A percentile compares a stretch with the other conserved stretches of the same genome.
phyloP scores from a whole-genome alignment of 1,140 invertebrate species.

The Pomacea maculata region DNA sequence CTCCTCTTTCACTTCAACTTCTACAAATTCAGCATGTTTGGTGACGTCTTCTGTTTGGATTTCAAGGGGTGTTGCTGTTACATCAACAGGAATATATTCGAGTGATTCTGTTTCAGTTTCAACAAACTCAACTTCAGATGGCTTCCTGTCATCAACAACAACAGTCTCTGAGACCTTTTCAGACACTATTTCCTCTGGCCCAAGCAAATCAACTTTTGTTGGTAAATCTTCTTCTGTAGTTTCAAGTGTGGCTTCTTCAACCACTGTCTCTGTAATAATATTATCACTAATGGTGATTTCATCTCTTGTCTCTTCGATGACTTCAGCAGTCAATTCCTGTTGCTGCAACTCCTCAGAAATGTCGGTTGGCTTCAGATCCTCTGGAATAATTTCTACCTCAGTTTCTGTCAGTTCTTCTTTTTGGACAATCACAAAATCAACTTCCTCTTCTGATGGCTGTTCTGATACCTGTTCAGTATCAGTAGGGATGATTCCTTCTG shows the following conservation, averaged over 20 bases:
- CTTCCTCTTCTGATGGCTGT: slow-evolving; percentile 19
- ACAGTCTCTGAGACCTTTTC: slow-evolving; percentile 6
- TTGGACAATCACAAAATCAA: slow-evolving; percentile 24
- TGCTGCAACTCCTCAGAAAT: slow-evolving; percentile 12
- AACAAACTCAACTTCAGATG: slow-evolving; percentile 18
- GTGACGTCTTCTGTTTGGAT: slow-evolving; percentile 23
- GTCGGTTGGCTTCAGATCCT: slow-evolving; percentile 18
- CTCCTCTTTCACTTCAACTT: slow-evolving; percentile 15
- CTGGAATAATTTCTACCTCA: slow-evolving; percentile 20
- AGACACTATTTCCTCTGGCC: slow-evolving; percentile 30
- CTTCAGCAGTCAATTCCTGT: slow-evolving; percentile 23
- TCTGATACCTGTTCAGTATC: slow-evolving; percentile 19
- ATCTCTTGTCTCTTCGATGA: slow-evolving; percentile 29
- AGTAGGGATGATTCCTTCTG: slow-evolving; percentile 11
- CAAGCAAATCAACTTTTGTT: slow-evolving; percentile 19
- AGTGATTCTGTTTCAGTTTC: slow-evolving; percentile 20
- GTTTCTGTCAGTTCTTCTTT: slow-evolving; percentile 28
- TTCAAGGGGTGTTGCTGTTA: slow-evolving; percentile 22
- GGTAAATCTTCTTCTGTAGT: slow-evolving; percentile 27
- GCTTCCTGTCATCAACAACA: slow-evolving; percentile 15
- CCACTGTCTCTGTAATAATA: slow-evolving; percentile 14
- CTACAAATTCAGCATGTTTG: slow-evolving; percentile 29
- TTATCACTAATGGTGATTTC: slow-evolving; percentile 21
- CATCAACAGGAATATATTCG: slow-evolving; percentile 24
- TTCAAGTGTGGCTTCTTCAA: slow-evolving; percentile 18